Percentiles rank a stretch among this genome's conserved stretches.
phyloP scores from a whole-genome alignment of 2,113 vertebrate species.

The Sardina pilchardus region DNA sequence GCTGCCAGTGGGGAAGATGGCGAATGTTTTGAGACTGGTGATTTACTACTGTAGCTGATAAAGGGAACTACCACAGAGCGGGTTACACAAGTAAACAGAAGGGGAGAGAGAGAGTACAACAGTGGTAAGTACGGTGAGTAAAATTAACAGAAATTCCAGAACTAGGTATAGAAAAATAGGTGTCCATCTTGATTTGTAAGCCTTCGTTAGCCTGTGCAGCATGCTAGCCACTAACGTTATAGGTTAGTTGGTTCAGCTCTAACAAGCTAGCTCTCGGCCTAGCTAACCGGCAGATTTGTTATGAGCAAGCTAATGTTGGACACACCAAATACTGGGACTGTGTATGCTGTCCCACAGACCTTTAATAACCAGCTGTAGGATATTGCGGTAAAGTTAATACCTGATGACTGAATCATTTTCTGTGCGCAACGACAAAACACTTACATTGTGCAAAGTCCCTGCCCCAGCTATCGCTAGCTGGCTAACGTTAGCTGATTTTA shows the following conservation, averaged over 20 bases:
- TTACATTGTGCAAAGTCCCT: not conserved
- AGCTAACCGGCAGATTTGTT: constrained; percentile 7
- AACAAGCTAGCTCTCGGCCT: not conserved
- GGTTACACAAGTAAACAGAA: constrained; percentile 22
- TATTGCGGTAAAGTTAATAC: not conserved
- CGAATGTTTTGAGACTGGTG: constrained; percentile 67
- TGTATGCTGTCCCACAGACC: not conserved
- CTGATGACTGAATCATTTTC: not conserved
- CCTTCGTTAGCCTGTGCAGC: constrained; percentile 30
- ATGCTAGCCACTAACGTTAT: constrained; percentile 37
- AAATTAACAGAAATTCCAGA: not conserved
- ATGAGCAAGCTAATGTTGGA: constrained; percentile 13
- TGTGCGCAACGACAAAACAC: not conserved
- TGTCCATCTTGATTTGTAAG: constrained; percentile 17
- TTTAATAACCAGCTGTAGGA: not conserved
- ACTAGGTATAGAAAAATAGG: constrained; percentile 6
- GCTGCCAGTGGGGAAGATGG: constrained; percentile 71
- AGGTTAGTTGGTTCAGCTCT: not conserved
- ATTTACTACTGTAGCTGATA: constrained; percentile 69
- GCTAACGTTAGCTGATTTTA: not conserved
- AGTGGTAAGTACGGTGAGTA: constrained; percentile 50
- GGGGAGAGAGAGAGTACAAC: constrained; percentile 41
- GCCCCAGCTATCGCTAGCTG: not conserved
- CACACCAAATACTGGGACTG: not conserved
- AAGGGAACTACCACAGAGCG: constrained; percentile 53